Base-by-base conservation (phyloP, 2,888 invertebrate genomes). In the Priocnemis perturbator region DNA sequence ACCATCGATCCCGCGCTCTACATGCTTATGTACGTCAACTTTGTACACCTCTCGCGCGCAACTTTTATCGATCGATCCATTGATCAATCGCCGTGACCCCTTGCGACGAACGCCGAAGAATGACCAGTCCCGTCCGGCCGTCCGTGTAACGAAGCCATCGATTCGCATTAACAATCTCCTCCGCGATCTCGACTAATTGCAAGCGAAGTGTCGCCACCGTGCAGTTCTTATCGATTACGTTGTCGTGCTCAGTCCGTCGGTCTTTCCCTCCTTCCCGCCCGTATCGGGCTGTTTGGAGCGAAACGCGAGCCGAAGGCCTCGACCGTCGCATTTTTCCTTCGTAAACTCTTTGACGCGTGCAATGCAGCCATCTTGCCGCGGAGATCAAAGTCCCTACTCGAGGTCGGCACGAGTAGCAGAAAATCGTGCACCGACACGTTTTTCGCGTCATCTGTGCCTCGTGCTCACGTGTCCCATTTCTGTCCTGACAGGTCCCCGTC, bases 281-380 rank as follows among this genome's bases (percentile, higher is more conserved):
- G 73, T 62, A 52, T 64, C 73, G 65, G 44, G 11, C 52, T 47
- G 64, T 71, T 71, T 66, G 45, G 57, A 66, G 45, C 67, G 63
- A 66, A 64, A 62, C 44, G 62, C 64, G 57, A 61, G 56, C 47
- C 58, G 48, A 45, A 69, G 60, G 47, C 52, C 65, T 52, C 52
- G 37, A 44, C 37, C 64, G 26, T 56, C 47, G 23, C 26, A 19
- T 50, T 21, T 59, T 21, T 15, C 15, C 57, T 19, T 11, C 37
- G 11, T 37, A 20, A 20, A 53, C 21, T 53, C 23, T 53, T 23
- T 53, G 55, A 61, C 57, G 61, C 66, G 47, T 63, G 37, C 56
- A 60, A 67, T 48, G 58, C 63, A 58, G 67, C 52, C 20, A 20
- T 45, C 20, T 63, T 50, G 55, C 50, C 5, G 50, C 30, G 55